A percentile compares a stretch with the other conserved stretches of the same genome.
Evolutionary conservation across 2,113 vertebrate genomes (phyloP).

Genomic region (Gadus chalcogrammus): DNA sequence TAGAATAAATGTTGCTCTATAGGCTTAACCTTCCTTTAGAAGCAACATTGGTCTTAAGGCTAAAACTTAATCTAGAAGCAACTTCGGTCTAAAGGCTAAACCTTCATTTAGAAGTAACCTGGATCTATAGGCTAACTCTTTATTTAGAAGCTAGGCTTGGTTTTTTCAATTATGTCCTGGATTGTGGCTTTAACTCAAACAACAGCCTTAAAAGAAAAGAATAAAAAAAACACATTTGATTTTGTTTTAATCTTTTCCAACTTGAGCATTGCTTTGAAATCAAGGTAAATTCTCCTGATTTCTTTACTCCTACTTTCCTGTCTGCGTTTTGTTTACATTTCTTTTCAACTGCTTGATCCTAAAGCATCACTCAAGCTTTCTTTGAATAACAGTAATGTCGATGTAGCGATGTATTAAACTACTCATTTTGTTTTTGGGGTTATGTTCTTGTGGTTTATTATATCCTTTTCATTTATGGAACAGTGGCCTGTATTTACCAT

Average conservation of each 20-base stretch:
- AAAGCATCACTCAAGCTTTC: slow-evolving; percentile 64
- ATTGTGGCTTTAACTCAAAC: slow-evolving; percentile 65
- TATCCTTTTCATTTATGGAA: slow-evolving; percentile 41
- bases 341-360: slow-evolving; percentile 58
- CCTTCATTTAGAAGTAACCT: too few species aligned
- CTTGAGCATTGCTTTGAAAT: slow-evolving; percentile 45
- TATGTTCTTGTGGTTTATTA: slow-evolving; percentile 24
- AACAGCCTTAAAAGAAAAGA: slow-evolving; percentile 65
- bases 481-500: slow-evolving; percentile 43
- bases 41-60: too few species aligned
- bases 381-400: slow-evolving; percentile 62
- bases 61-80: too few species aligned
- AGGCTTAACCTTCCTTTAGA: too few species aligned
- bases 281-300: slow-evolving; percentile 20
- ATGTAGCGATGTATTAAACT: slow-evolving; percentile 65
- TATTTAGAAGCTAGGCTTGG: slow-evolving; percentile 31
- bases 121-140: too few species aligned
- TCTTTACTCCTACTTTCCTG: slow-evolving; percentile 49
- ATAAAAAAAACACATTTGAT: neutral
- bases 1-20: too few species aligned
- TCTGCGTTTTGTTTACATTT: slow-evolving; percentile 45
- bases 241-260: slow-evolving; percentile 52
- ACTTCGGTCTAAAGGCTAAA: too few species aligned
- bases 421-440: slow-evolving; percentile 28
- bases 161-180: slow-evolving; percentile 33